A percentile compares a stretch with the other conserved stretches of the same genome.
Conservation (phyloP, 64 coral and sea anemone species). For the Stylophora pistillata region DNA sequence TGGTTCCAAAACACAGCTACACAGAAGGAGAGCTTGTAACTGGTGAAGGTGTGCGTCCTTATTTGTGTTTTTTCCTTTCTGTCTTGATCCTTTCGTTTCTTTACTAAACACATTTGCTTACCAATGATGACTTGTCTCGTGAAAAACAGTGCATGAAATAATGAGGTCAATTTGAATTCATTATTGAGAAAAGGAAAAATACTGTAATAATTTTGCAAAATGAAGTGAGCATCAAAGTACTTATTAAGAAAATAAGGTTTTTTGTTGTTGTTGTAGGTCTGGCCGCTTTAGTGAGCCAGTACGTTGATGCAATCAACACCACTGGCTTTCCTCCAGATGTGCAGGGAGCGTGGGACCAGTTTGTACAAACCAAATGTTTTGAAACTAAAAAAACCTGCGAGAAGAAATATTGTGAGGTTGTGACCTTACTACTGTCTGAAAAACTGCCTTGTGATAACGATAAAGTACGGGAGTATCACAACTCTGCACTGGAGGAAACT, state of each 20-base stretch:
- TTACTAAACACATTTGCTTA: no score
- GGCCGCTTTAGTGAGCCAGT: constrained; percentile 41
- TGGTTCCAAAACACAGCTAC: no score
- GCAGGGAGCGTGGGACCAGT: constrained; percentile 34
- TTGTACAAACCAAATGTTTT: constrained; percentile 47
- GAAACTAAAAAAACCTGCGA: constrained; percentile 4
- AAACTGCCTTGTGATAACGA: constrained; percentile 44
- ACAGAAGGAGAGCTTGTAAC: no score
- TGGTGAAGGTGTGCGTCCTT: no score
- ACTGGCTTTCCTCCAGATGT: constrained; percentile 55
- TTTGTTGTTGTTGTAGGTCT: constrained; percentile 1
- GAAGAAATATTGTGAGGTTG: constrained; percentile 14
- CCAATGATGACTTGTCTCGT: no score
- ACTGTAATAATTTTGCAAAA: no score
- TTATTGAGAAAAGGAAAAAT: no score
- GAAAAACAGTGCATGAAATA: no score
- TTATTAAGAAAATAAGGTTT: neutral
- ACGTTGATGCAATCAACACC: constrained; percentile 54
- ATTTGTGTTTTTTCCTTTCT: no score
- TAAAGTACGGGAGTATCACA: constrained; percentile 44
- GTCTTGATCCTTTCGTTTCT: no score
- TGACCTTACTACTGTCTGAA: neutral
- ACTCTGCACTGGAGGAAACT: constrained; percentile 26
- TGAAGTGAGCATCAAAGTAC: no score
- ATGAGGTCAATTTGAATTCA: no score